These are phyloP conservation scores for Drosophila sproati DNA, from an alignment of 1,140 invertebrate species.

Conservation along the genomic window DNA sequence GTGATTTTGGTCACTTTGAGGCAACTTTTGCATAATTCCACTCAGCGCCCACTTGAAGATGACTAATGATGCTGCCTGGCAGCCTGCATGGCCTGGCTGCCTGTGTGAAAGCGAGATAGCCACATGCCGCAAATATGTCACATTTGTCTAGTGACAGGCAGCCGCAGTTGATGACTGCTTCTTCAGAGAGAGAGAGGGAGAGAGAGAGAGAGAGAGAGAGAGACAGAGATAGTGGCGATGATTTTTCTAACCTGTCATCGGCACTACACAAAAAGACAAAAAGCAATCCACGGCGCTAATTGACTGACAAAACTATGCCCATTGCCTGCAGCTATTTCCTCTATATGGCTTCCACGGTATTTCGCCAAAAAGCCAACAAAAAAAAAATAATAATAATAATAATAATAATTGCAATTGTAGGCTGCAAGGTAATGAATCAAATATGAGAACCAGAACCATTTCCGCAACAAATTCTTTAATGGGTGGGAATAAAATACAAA, in stretches of 20 bases:
- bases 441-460: neutral
- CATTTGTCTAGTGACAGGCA: constrained; percentile 69
- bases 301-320: constrained; percentile 60
- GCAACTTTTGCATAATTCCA: constrained; percentile 74
- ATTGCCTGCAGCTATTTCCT: constrained; percentile 10
- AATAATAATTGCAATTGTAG: neutral
- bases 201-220: neutral
- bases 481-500: too few species aligned
- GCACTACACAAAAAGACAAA: constrained; percentile 58
- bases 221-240: constrained; percentile 38
- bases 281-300: constrained; percentile 67
- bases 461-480: too few species aligned
- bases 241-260: constrained; percentile 80
- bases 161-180: constrained; percentile 51
- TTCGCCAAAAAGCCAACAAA: neutral
- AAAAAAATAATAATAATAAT: neutral
- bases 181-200: neutral
- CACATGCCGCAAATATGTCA: constrained; percentile 68
- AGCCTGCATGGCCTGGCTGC: neutral
- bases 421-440: constrained; percentile 18
- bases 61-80: constrained; percentile 67
- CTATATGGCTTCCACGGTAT: neutral
- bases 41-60: constrained; percentile 80
- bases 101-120: constrained; percentile 21
- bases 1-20: constrained; percentile 60